Conservation (phyloP, 1,140 invertebrate genomes). For the Colletes latitarsis region DNA sequence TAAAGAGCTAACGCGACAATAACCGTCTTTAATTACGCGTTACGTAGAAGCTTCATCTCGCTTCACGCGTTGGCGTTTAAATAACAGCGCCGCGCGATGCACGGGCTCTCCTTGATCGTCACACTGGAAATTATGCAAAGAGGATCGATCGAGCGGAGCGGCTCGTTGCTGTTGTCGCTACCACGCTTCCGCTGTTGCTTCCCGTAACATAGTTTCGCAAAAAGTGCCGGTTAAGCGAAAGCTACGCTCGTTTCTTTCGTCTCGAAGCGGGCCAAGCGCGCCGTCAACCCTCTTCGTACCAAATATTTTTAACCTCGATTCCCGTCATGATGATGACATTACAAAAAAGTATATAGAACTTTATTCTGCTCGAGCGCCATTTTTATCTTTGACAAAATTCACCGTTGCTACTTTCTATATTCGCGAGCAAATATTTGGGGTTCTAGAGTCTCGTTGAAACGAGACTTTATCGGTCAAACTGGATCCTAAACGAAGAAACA, state of each 20-base stretch:
- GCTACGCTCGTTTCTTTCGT: not conserved
- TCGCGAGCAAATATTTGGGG: too few species aligned
- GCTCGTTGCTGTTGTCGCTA: not conserved
- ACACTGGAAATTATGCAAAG: slow-evolving; percentile 41
- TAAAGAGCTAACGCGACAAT: slow-evolving; percentile 1
- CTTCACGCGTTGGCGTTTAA: slow-evolving; percentile 38
- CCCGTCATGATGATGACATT: too few species aligned
- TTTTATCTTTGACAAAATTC: too few species aligned
- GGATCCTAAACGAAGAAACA: too few species aligned
- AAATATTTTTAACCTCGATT: too few species aligned
- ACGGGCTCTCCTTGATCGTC: slow-evolving; percentile 41
- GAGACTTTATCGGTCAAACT: too few species aligned
- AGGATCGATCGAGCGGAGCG: slow-evolving; percentile 12
- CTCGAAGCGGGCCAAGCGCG: not conserved
- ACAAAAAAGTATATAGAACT: too few species aligned
- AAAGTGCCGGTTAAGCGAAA: slow-evolving; percentile 3
- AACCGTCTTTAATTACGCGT: slow-evolving; percentile 43
- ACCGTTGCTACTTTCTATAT: too few species aligned
- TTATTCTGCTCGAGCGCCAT: too few species aligned
- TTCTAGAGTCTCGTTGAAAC: too few species aligned
- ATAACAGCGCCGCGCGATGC: slow-evolving; percentile 6
- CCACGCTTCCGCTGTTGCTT: not conserved
- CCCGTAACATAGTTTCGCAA: slow-evolving; percentile 22
- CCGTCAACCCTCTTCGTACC: too few species aligned
- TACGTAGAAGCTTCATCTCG: slow-evolving; percentile 35